Evolutionary conservation across 2,797 vertebrate genomes (phyloP).

Genomic region (Simalia tracyae): DNA sequence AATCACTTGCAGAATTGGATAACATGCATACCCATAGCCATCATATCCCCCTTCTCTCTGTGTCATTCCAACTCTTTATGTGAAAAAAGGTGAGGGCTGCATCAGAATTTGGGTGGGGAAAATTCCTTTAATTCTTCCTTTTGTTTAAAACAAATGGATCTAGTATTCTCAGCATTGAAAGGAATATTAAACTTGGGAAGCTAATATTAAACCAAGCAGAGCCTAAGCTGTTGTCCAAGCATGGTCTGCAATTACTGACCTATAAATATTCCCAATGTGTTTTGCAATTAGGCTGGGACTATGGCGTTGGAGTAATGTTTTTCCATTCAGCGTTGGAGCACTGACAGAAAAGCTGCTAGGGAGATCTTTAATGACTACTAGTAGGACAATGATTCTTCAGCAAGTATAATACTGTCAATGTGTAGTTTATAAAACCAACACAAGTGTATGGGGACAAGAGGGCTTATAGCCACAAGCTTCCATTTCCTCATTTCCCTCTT

Average conservation of each 20-base stretch:
- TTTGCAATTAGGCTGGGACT: not conserved
- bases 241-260: not conserved
- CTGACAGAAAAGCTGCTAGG: not conserved
- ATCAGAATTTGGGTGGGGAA: not conserved
- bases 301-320: not conserved
- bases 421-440: conserved; percentile 35
- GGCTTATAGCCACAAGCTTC: conserved; percentile 2
- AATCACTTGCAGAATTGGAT: not conserved
- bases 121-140: not conserved
- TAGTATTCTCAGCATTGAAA: not conserved
- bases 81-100: not conserved
- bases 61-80: not conserved
- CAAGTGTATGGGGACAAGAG: conserved; percentile 27
- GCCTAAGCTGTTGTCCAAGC: not conserved
- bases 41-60: not conserved
- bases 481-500: conserved; percentile 10
- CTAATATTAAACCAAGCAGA: not conserved
- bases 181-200: not conserved
- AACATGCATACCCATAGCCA: too few species aligned
- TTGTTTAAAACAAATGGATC: not conserved
- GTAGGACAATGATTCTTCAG: conserved; percentile 9
- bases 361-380: conserved; percentile 24
- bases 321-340: not conserved
- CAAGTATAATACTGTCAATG: conserved; percentile 5
- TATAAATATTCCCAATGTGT: not conserved